Evolutionary conservation across 1,140 invertebrate species (phyloP), one percentile per base, ranked within the genome.

Genomic region (Diabrotica undecimpunctata): DNA sequence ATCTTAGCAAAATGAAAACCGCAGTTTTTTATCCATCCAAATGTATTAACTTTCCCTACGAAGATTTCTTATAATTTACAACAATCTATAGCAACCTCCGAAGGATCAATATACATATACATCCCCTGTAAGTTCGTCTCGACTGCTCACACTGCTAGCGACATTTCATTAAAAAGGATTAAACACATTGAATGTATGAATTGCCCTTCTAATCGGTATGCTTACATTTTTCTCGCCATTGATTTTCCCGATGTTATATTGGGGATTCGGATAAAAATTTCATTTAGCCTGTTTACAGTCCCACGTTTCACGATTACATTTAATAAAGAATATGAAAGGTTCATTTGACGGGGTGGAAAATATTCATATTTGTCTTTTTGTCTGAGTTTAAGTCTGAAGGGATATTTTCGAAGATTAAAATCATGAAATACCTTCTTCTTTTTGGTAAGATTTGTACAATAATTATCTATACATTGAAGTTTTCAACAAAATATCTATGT

Each of bases 151-250:
- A 8, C n/a, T 46, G 41, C 41, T 46, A 46, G 41, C 41, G 41
- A 46, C 41, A 46, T 46, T 46, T 46, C 41, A 46, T 46, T 46
- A 46, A 46, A 46, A 46, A 46, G 41, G 41, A 46, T 46, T 46
- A 46, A 46, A 46, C 41, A 46, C 41, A 46, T 46, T n/a, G 41
- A 46, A 46, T 46, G 41, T 46, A 46, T 46, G 41, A 46, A 46
- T 8, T 46, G 41, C 41, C 41, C 41, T 46, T 46, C 41, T 46
- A 46, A 46, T 46, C 41, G 41, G 41, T 46, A n/a, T 46, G 41
- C 41, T 46, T 46, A 46, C 41, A 46, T 8, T 46, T 46, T 46
- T 46, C 8, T 46, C 41, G n/a, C 41, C 41, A 46, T 46, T 46
- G 41, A 46, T 46, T 46, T 46, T 46, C 41, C 41, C 41, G 41